Conservation (phyloP, 2,113 vertebrate species). For the Pimephales promelas region DNA sequence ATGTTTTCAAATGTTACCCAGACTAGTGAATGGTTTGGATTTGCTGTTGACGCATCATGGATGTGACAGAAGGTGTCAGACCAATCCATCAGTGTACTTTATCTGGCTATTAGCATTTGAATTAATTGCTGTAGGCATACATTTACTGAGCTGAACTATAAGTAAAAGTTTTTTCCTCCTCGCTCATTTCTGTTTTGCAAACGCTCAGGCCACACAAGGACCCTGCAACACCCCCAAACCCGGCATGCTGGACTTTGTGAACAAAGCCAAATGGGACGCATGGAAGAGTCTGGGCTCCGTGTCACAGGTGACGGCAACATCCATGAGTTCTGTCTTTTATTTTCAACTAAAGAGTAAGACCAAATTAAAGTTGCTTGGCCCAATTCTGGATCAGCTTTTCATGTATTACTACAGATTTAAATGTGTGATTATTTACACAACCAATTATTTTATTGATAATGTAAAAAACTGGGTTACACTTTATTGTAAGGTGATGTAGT, state of each 20-base stretch:
- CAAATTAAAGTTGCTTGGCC: background rate
- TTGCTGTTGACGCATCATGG: too few relatives aligned
- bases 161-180: background rate
- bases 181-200: slow-evolving; percentile 17
- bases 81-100: too few relatives aligned
- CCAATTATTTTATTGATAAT: background rate
- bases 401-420: background rate
- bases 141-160: background rate
- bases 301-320: slow-evolving; percentile 76
- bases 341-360: background rate
- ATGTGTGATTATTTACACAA: background rate
- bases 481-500: too few relatives aligned
- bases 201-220: slow-evolving; percentile 84
- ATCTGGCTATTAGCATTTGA: too few relatives aligned
- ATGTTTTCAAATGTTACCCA: background rate
- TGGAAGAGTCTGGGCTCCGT: slow-evolving; percentile 86
- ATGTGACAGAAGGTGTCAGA: too few relatives aligned
- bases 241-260: slow-evolving; percentile 87
- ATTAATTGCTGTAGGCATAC: background rate
- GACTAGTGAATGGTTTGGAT: too few relatives aligned
- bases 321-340: background rate
- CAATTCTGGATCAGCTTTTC: background rate
- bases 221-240: slow-evolving; percentile 86
- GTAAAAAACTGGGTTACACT: too few relatives aligned
- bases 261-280: slow-evolving; percentile 91